Base-by-base conservation (phyloP, 1,140 invertebrate genomes). In the Drosophila kanapiae region DNA sequence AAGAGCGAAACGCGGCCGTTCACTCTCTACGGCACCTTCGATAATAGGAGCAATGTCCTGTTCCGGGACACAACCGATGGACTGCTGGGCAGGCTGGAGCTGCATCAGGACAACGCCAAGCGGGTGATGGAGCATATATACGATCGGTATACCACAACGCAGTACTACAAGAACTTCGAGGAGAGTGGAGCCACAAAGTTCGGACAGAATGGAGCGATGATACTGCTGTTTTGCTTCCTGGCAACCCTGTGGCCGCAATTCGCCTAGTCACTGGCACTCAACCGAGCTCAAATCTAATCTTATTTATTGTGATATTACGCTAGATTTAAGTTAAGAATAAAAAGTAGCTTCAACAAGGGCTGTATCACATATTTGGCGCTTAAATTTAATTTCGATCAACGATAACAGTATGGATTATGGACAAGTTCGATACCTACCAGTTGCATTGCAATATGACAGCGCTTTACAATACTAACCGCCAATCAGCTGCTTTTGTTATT, bases 11-110 rank as follows among this genome's bases (percentile, higher is more conserved):
- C 94, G 0, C 94, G 94, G 9, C 93, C 95, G 14, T 96, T 96
- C 60, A 94, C 94, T 0, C 92, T 97, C 76, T 97, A 95, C 75
- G 95, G 95, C 0, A 82, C 94, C 7, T 96, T 94, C 69, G 95
- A 96, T 74, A 94, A 94, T 33, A 86, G 94, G 57, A 90, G 88
- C 18, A 93, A 96, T 80, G 91, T 96, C 4, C 90, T 97, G 33
- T 97, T 97, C 87, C 94, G 95, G n/a, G 96, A 95, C 85, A 94
- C 92, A n/a, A 96, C 95, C 0, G 93, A 94, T 62, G 93, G 78
- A 49, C 88, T 96, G 33, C 87, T 93, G 1, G 93, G 94, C 5
- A 69, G 83, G 4, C 75, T 82, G 31, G 93, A 94, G 35, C 74
- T 94, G 10, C 85, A 88, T 37, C 92, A 78, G 9, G 92, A 94